Evolutionary conservation across 2,113 vertebrate species (phyloP).

Genomic region (Laticauda laticaudata): DNA sequence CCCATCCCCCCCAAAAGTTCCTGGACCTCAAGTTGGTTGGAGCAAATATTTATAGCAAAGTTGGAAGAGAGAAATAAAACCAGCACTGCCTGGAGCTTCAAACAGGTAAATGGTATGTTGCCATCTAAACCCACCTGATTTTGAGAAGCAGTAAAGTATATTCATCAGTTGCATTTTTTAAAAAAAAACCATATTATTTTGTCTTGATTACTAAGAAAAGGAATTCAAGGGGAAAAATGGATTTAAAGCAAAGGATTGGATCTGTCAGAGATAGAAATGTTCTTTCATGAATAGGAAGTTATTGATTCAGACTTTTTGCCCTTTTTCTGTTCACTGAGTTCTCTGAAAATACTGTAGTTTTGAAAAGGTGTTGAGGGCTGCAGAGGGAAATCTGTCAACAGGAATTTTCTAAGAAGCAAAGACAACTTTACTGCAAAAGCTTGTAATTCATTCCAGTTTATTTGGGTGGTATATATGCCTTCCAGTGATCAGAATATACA

Average conservation of each 20-base stretch:
- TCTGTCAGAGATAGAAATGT: neutral
- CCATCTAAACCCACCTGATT: neutral
- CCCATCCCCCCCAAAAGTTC: constrained; percentile 43
- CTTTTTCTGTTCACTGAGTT: neutral
- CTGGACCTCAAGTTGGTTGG: constrained; percentile 69
- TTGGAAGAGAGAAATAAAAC: constrained; percentile 71
- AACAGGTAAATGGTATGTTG: constrained; percentile 65
- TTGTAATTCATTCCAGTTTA: neutral
- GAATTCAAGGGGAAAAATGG: neutral
- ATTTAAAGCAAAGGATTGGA: neutral
- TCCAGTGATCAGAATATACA: neutral
- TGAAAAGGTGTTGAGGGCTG: neutral
- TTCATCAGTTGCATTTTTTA: neutral
- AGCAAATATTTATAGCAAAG: constrained; percentile 69
- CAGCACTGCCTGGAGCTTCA: constrained; percentile 69
- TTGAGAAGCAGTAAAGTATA: neutral
- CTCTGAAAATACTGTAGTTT: neutral
- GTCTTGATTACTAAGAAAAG: neutral
- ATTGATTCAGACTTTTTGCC: neutral
- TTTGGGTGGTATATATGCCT: neutral
- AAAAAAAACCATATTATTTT: neutral
- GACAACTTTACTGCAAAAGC: neutral
- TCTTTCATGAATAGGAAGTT: neutral
- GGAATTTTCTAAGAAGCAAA: neutral
- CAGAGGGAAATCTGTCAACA: neutral